A percentile compares a stretch with the other conserved stretches of the same genome.
These are phyloP conservation scores for Hippotragus niger DNA, from an alignment of 2,113 vertebrate species.

Conservation along the genomic window DNA sequence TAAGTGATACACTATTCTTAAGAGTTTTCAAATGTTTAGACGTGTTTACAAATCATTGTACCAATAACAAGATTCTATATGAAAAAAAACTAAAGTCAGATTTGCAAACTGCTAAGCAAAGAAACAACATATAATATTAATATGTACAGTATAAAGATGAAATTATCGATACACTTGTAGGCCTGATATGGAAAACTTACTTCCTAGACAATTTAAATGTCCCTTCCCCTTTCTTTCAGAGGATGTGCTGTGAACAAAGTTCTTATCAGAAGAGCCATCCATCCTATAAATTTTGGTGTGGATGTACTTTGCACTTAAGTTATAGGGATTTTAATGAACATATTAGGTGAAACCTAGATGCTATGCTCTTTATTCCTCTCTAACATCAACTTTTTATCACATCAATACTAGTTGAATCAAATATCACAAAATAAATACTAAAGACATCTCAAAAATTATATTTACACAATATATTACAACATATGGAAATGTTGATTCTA, in stretches of 20 bases:
- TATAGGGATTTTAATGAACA: background rate
- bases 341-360: background rate
- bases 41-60: background rate
- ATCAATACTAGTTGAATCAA: background rate
- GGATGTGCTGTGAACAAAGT: background rate
- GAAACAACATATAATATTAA: background rate
- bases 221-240: background rate
- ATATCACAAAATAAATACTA: background rate
- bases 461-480: background rate
- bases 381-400: background rate
- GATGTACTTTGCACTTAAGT: background rate
- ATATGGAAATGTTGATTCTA: background rate
- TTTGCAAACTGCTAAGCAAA: background rate
- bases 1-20: background rate
- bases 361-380: background rate
- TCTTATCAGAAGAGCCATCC: background rate
- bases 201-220: background rate
- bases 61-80: slow-evolving; percentile 28
- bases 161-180: background rate
- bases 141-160: background rate
- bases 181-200: background rate
- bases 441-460: background rate
- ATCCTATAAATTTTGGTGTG: slow-evolving; percentile 8
- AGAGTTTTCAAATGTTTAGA: background rate
- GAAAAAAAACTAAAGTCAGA: slow-evolving; percentile 37